These are phyloP conservation scores for Helogale parvula DNA, from an alignment of 2,113 vertebrate species.

Conservation along the genomic window DNA sequence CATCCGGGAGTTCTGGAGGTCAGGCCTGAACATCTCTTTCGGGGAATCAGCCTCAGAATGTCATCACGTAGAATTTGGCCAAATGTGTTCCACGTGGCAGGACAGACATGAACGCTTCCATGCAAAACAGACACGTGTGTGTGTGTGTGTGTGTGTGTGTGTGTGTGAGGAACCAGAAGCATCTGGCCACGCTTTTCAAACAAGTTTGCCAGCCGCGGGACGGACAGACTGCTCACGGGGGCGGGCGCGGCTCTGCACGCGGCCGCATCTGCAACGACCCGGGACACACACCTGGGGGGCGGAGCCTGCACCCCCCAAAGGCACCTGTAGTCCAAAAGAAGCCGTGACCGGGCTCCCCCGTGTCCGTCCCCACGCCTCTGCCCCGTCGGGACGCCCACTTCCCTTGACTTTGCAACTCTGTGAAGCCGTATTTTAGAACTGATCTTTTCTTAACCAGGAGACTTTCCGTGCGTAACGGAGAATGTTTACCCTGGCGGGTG, in stretches of 20 bases:
- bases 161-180: fast-evolving
- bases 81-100: fast-evolving
- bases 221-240: no score
- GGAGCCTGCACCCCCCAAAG: no score
- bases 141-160: no score
- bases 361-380: no score
- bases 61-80: background rate
- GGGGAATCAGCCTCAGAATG: background rate
- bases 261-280: background rate
- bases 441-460: background rate
- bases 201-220: fast-evolving
- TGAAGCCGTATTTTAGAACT: background rate
- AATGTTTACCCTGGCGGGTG: background rate
- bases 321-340: no score
- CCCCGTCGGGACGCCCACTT: background rate
- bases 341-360: background rate
- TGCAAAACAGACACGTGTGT: background rate
- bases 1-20: no score
- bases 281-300: fast-evolving
- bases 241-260: fast-evolving
- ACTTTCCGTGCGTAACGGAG: background rate
- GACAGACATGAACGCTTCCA: fast-evolving
- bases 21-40: background rate
- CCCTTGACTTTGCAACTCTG: background rate
- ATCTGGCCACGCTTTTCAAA: no score